A percentile compares a stretch with the other conserved stretches of the same genome.
These are phyloP conservation scores for Drosophila subquinaria DNA, from an alignment of 2,888 invertebrate genomes.

Conservation along the genomic window DNA sequence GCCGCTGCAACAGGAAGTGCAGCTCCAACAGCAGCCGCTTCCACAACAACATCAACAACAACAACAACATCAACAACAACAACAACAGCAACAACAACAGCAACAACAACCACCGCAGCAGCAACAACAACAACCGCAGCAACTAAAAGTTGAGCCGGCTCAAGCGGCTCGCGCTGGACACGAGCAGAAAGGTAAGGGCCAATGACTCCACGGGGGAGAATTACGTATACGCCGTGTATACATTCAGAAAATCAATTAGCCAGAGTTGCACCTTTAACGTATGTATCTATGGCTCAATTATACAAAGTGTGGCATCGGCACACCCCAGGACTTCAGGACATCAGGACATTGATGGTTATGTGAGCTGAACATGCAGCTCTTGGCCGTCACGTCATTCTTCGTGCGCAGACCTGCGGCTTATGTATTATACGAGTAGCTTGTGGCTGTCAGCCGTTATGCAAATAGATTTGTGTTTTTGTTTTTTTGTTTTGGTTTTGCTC, in stretches of 20 bases:
- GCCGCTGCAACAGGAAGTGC: constrained; percentile 61
- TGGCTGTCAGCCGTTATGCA: constrained; percentile 53
- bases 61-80: constrained; percentile 40
- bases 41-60: constrained; percentile 46
- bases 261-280: constrained; percentile 1
- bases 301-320: constrained; percentile 56
- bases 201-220: constrained; percentile 45
- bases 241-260: constrained; percentile 66
- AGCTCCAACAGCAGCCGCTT: constrained; percentile 45
- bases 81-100: constrained; percentile 31
- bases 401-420: constrained; percentile 52
- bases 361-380: constrained; percentile 61
- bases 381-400: constrained; percentile 11
- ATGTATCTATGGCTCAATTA: constrained; percentile 64
- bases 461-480: constrained; percentile 59
- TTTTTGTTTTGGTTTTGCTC: constrained; percentile 5
- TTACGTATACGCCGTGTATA: constrained; percentile 66
- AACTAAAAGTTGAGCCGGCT: constrained; percentile 52
- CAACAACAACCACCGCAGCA: constrained; percentile 46
- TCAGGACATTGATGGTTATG: constrained; percentile 68
- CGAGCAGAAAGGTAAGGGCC: constrained; percentile 75
- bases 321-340: constrained; percentile 38
- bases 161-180: constrained; percentile 69
- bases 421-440: constrained; percentile 7
- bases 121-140: constrained; percentile 51